These are phyloP conservation scores for Hyperoodon ampullatus DNA, from an alignment of 2,113 vertebrate species.

Conservation along the genomic window DNA sequence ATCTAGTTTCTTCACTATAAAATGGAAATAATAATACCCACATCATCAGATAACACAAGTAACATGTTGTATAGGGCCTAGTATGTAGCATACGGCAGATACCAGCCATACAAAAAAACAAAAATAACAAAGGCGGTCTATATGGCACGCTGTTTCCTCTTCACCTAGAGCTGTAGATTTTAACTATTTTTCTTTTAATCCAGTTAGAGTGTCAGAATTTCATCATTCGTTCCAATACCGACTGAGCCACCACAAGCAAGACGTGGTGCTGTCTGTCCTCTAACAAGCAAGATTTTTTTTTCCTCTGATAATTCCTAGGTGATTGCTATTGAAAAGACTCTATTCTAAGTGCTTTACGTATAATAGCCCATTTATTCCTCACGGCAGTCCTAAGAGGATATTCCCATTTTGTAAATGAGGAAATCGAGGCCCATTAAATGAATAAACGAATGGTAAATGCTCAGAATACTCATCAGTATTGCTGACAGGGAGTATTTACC, in stretches of 20 bases:
- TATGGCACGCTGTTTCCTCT: neutral
- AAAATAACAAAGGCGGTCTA: neutral
- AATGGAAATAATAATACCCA: neutral
- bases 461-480: neutral
- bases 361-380: neutral
- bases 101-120: neutral
- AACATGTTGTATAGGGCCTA: neutral
- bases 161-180: neutral
- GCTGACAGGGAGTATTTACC: neutral
- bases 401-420: neutral
- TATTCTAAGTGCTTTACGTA: neutral
- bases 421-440: neutral
- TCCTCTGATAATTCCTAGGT: neutral
- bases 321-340: neutral
- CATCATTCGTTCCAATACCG: neutral
- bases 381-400: neutral
- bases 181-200: neutral
- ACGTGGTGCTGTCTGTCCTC: neutral
- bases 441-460: neutral
- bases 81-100: neutral
- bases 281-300: neutral
- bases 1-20: conserved; percentile 1
- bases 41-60: neutral
- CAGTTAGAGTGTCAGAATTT: neutral
- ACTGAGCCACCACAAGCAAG: neutral